phyloP scores from a whole-genome alignment of 2,113 vertebrate species.

The Hymenochirus boettgeri region DNA sequence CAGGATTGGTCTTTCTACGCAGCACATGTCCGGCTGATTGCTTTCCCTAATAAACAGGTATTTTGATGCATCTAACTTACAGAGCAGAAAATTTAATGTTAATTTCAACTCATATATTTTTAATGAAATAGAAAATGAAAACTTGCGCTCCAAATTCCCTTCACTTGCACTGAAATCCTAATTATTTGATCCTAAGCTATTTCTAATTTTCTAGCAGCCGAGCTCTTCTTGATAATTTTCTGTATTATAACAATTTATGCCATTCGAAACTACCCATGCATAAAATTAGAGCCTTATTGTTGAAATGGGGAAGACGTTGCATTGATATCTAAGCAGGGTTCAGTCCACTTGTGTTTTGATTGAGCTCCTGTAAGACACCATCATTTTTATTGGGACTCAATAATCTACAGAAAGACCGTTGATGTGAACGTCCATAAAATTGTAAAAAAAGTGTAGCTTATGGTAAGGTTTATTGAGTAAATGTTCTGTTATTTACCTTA shows the following conservation, averaged over 20 bases:
- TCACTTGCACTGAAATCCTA: constrained; percentile 69
- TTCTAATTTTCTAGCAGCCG: constrained; percentile 75
- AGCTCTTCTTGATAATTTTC: constrained; percentile 71
- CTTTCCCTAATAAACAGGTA: constrained; percentile 25
- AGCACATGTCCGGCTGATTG: constrained; percentile 16
- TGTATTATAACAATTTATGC: constrained; percentile 79
- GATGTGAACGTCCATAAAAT: constrained; percentile 76
- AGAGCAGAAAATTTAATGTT: constrained; percentile 33
- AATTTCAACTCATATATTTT: constrained; percentile 23
- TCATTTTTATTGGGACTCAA: constrained; percentile 80
- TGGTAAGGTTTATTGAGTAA: constrained; percentile 46
- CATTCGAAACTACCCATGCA: constrained; percentile 80
- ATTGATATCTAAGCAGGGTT: constrained; percentile 77
- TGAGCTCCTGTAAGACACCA: constrained; percentile 74
- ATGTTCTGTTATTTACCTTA: constrained; percentile 54
- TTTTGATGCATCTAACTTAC: constrained; percentile 1
- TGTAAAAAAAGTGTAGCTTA: constrained; percentile 71
- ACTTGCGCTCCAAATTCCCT: constrained; percentile 8
- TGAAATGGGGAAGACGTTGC: constrained; percentile 68
- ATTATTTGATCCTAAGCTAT: constrained; percentile 72
- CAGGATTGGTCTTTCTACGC: constrained; percentile 15
- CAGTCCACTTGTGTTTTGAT: constrained; percentile 78
- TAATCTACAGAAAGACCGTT: constrained; percentile 77
- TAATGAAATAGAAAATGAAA: constrained; percentile 29
- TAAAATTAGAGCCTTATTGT: constrained; percentile 81